Evolutionary conservation across 2,888 invertebrate genomes (phyloP), one percentile per base, ranked within the genome.

Genomic region (Drosophila cognata): DNA sequence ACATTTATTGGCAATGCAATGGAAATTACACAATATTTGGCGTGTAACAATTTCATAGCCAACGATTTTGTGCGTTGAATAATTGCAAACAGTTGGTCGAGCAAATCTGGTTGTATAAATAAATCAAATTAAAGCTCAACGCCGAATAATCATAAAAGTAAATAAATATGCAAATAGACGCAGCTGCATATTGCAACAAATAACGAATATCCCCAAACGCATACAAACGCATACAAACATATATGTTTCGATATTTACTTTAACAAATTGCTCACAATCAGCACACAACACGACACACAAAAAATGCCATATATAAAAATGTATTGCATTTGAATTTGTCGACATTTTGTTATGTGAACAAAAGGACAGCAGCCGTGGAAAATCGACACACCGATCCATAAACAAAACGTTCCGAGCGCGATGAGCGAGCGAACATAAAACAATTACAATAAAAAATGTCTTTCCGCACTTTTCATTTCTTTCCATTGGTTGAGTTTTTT

Each of bases 251-350:
- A 79, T 88, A 81, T 85, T 85, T 85, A 79, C 74, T 86, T 86
- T 88, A 88, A 83, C 89, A 89, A 87, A 89, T 89, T 86, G 89
- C 71, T 88, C 57, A 84, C 83, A 88, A 84, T 84, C 86, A 79
- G 64, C 67, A 65, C 48, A 52, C 21, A 60, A 77, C 55, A 57
- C 52, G 55, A 59, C 63, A 58, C 63, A 55, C 58, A 66, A 53
- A 62, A 65, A 57, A 43, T 29, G 48, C 68, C 43, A 77, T 69
- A 77, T 67, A 77, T 64, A 82, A 61, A 65, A 80, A 88, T 87
- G 77, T 76, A 87, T 85, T 80, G 77, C 85, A 79, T 88, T 89
- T 80, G 82, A 81, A 89, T 87, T 89, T 88, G 89, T 83, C 85
- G 78, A 77, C 81, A 74, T 75, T 79, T 73, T 71, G 74, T 70